phyloP scores from a whole-genome alignment of 1,140 invertebrate genomes.

The Brachionus sp. region DNA sequence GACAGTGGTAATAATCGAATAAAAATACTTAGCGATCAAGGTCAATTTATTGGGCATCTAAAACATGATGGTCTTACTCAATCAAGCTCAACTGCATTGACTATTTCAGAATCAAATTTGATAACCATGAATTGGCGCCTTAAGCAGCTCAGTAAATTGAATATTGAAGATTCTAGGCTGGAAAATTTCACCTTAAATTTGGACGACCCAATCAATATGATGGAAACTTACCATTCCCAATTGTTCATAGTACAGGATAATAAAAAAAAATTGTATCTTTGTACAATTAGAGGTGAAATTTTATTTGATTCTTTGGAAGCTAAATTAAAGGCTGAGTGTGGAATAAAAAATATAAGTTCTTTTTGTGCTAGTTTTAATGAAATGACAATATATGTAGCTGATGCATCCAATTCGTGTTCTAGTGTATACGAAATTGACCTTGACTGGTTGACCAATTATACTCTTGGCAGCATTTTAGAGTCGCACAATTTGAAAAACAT shows the following conservation, averaged over 20 bases:
- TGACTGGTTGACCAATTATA: conserved; percentile 2
- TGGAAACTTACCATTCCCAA: conserved; percentile 9
- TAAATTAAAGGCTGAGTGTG: not conserved
- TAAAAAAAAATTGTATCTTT: conserved; percentile 6
- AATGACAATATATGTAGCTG: not conserved
- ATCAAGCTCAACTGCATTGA: not conserved
- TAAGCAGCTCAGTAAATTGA: not conserved
- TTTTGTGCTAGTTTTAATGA: conserved; percentile 27
- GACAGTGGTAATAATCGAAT: conserved; percentile 36
- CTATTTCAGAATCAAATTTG: not conserved
- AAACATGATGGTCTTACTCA: conserved; percentile 9
- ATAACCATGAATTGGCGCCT: conserved; percentile 28
- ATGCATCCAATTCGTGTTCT: not conserved
- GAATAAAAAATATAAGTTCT: not conserved
- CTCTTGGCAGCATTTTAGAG: not conserved
- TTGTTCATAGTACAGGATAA: conserved; percentile 21
- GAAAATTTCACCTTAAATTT: not conserved
- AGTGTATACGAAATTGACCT: conserved; percentile 38
- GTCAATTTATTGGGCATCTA: conserved; percentile 11
- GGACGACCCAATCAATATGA: not conserved
- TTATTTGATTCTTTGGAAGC: not conserved
- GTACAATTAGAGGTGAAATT: not conserved
- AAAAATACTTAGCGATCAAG: conserved; percentile 4
- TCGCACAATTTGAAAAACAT: not conserved
- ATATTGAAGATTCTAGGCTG: not conserved